Evolutionary conservation across 2,797 vertebrate genomes (phyloP).

Genomic region (Numenius phaeopus): DNA sequence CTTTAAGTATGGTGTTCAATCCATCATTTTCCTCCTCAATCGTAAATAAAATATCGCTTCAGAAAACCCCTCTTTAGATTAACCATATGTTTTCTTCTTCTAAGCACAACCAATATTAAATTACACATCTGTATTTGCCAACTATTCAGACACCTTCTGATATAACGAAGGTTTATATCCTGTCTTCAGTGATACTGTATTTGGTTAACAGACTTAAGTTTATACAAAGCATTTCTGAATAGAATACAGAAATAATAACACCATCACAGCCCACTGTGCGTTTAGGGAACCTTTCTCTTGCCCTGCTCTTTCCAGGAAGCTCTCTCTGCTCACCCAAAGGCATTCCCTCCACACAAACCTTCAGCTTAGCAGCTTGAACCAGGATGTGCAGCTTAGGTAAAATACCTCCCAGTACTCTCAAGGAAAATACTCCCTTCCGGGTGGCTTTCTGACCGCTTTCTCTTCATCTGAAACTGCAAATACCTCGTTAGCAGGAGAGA

Average conservation of each 20-base stretch:
- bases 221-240: background rate
- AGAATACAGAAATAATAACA: background rate
- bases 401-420: background rate
- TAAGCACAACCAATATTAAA: background rate
- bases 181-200: accelerated
- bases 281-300: background rate
- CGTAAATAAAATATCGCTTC: slow-evolving; percentile 23
- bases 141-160: background rate
- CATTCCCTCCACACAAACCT: background rate
- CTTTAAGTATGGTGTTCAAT: slow-evolving; percentile 1
- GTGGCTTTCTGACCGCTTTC: background rate
- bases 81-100: background rate
- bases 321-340: background rate
- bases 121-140: background rate
- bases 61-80: slow-evolving; percentile 2
- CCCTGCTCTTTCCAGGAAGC: background rate
- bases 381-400: background rate
- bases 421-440: background rate
- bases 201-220: background rate
- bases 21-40: slow-evolving; percentile 36
- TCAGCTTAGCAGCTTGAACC: background rate
- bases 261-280: accelerated
- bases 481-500: background rate
- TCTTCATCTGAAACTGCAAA: background rate
- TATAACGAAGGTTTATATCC: background rate